Evolutionary conservation across 2,888 invertebrate species (phyloP), one percentile per base, ranked within the genome.

Genomic region (Dolomedes plantarius): DNA sequence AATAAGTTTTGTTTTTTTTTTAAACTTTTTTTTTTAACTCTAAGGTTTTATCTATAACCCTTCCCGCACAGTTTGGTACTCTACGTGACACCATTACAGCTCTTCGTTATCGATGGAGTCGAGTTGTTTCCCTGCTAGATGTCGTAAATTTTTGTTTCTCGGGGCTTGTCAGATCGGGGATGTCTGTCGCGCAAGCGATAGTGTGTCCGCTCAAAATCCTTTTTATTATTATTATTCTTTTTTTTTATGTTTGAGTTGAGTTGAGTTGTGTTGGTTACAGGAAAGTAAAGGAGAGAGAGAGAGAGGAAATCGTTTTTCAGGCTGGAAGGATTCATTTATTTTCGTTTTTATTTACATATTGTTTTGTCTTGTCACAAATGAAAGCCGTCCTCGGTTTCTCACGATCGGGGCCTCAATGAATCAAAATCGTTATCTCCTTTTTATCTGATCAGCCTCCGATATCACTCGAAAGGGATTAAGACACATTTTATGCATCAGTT

Each of bases 41-140:
- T 23, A 56, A 23, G 56, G 56, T 19, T 56, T 56, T 56, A 56
- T 56, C 56, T 56, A 56, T 77, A 85, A 85, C 83, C 83, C 83
- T 85, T 85, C 62, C 77, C 56, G 72, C 65, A 76, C 82, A 32
- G 67, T 83, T 83, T 46, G 71, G 32, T 11, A 31, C 23, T 56
- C 56, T 85, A 85, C 83, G 83, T 85, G 83, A 85, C 83, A 77
- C 83, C 83, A 85, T 85, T 85, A 85, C 67, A 56, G 64, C 65
- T 56, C 83, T 77, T 85, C 83, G 83, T 85, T 85, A 85, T 85
- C 83, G 83, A 76, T 85, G 72, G 83, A 85, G 83, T 50, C n/a
- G 83, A 85, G 83, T 77, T 85, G 83, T 77, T 77, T 56, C 36
- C 72, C 56, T 39, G 83, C 83, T 85, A 72, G 31, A 77, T 77